These are phyloP conservation scores for Caenorhabditis sp. DNA, from an alignment of 2,888 invertebrate genomes.

Conservation along the genomic window DNA sequence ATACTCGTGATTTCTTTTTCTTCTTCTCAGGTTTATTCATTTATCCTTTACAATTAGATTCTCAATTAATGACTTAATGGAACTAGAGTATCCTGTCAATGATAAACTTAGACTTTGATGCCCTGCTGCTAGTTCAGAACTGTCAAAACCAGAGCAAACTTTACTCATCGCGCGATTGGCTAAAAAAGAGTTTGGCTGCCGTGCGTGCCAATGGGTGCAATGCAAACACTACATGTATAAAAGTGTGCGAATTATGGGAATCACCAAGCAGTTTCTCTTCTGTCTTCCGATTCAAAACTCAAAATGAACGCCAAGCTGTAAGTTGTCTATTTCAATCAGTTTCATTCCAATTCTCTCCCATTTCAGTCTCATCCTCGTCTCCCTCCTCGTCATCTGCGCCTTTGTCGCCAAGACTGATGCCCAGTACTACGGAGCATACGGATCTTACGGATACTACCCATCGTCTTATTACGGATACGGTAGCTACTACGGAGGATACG, in stretches of 20 bases:
- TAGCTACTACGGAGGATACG: constrained; percentile 45
- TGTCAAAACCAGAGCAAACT: constrained; percentile 56
- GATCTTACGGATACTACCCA: constrained; percentile 51
- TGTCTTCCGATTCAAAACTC: constrained; percentile 3
- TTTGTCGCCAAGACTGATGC: constrained; percentile 58
- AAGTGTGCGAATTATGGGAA: constrained; percentile 29
- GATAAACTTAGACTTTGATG: constrained; percentile 59
- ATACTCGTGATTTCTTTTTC: no score
- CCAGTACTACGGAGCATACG: constrained; percentile 59
- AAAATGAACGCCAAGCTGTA: constrained; percentile 60
- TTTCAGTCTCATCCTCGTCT: constrained; percentile 61
- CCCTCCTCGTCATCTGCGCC: constrained; percentile 61
- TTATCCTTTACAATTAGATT: no score
- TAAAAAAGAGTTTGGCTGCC: constrained; percentile 35
- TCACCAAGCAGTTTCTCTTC: constrained; percentile 37
- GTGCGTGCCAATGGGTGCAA: constrained; percentile 23
- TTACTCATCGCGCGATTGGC: constrained; percentile 8
- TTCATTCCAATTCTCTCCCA: neutral
- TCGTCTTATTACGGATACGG: constrained; percentile 58
- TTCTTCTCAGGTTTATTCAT: no score
- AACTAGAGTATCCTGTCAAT: no score
- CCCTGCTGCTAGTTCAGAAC: constrained; percentile 31
- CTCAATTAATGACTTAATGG: no score
- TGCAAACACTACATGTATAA: constrained; percentile 47
- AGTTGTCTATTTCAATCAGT: neutral